A percentile compares a stretch with the other conserved stretches of the same genome.
These are phyloP conservation scores for Volucella bombylans DNA, from an alignment of 2,888 invertebrate genomes.

Conservation along the genomic window DNA sequence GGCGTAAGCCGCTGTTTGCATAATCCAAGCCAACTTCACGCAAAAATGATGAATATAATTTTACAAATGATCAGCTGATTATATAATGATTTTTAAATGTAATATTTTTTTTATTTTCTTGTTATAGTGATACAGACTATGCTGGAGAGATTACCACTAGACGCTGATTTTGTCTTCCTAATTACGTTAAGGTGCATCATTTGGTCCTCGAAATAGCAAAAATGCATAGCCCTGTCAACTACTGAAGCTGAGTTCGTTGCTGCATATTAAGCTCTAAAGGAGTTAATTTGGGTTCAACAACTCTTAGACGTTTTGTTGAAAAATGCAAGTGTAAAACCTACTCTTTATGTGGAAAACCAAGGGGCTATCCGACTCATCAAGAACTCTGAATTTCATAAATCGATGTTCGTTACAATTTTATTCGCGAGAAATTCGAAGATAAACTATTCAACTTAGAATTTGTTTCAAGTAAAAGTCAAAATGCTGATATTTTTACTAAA, in stretches of 20 bases:
- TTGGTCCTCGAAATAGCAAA: conserved; percentile 59
- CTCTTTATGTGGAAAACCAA: too few species aligned
- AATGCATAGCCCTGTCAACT: conserved; percentile 12
- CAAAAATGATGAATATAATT: not conserved
- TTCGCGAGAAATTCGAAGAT: conserved; percentile 30
- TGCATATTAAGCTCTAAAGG: conserved; percentile 48
- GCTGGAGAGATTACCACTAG: conserved; percentile 23
- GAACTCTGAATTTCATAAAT: conserved; percentile 32
- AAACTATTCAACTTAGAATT: too few species aligned
- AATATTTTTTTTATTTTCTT: too few species aligned
- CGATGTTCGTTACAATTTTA: conserved; percentile 29
- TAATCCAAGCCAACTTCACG: not conserved
- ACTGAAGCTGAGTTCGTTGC: conserved; percentile 46
- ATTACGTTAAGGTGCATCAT: conserved; percentile 40
- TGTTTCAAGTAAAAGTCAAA: not conserved
- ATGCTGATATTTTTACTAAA: conserved; percentile 44
- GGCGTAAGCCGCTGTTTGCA: conserved; percentile 29
- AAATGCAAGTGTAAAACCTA: too few species aligned
- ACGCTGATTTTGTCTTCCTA: conserved; percentile 41
- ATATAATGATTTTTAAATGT: conserved; percentile 7
- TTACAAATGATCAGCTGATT: not conserved
- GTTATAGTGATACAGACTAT: conserved; percentile 60
- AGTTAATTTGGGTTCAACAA: too few species aligned
- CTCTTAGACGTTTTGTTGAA: too few species aligned
- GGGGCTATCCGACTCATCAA: too few species aligned